These are phyloP conservation scores for Corynorhinus townsendii DNA, from an alignment of 2,113 vertebrate genomes.

Conservation along the genomic window DNA sequence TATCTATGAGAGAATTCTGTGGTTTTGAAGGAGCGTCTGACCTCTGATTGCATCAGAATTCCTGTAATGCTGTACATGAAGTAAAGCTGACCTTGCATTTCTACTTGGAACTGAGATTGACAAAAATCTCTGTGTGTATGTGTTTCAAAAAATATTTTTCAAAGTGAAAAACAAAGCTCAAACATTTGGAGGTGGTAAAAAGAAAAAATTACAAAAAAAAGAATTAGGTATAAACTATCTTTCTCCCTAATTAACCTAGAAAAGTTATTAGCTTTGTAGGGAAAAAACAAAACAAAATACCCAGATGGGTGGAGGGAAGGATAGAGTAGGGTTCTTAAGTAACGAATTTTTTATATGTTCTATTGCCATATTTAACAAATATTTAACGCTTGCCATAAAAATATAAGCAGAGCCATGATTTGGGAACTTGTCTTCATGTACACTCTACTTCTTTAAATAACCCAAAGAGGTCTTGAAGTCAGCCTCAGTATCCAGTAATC, in stretches of 20 bases:
- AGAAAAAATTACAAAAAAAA: background rate
- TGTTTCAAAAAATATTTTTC: constrained; percentile 7
- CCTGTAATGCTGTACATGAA: background rate
- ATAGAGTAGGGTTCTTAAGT: background rate
- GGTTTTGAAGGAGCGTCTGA: background rate
- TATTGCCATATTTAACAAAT: background rate
- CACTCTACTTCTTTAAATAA: background rate
- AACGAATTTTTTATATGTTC: background rate
- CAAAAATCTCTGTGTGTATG: background rate
- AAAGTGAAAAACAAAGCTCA: background rate
- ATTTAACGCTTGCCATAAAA: constrained; percentile 42
- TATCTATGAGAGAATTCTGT: background rate
- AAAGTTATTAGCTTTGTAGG: background rate
- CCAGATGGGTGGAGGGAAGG: background rate
- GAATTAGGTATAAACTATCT: background rate
- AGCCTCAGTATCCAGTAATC: background rate
- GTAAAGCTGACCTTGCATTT: background rate
- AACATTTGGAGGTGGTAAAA: constrained; percentile 24
- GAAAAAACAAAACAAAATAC: background rate
- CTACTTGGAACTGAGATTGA: background rate
- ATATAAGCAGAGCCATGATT: constrained; percentile 44
- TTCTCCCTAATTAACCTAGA: background rate
- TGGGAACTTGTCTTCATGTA: background rate
- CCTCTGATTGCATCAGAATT: background rate
- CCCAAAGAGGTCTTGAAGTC: background rate